phyloP scores from a whole-genome alignment of 2,888 invertebrate species.

The Dione juno region DNA sequence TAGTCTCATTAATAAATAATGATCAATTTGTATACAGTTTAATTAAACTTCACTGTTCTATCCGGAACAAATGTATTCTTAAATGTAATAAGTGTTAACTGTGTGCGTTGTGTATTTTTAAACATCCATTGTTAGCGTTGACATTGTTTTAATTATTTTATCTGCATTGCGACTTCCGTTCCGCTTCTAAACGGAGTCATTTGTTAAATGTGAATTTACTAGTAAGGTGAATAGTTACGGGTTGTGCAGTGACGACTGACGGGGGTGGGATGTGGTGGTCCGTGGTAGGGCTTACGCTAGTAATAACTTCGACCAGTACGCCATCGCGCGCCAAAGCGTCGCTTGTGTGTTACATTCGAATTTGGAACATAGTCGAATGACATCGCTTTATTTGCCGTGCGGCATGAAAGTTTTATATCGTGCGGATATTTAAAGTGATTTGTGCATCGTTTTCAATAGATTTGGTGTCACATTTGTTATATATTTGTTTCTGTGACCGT shows the following conservation, averaged over 20 bases:
- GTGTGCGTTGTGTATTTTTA: background rate
- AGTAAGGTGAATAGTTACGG: background rate
- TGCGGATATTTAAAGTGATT: constrained; percentile 55
- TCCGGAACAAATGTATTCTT: background rate
- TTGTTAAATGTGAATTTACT: background rate
- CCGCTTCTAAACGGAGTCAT: too few species aligned
- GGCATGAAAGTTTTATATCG: constrained; percentile 53
- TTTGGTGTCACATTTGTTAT: constrained; percentile 48
- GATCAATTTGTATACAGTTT: background rate
- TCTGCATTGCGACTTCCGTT: constrained; percentile 5
- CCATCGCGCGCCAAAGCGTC: constrained; percentile 67
- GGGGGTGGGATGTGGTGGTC: constrained; percentile 20
- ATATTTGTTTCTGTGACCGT: constrained; percentile 38
- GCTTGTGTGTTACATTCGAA: constrained; percentile 60
- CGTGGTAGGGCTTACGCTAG: background rate
- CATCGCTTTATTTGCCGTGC: constrained; percentile 54
- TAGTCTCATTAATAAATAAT: too few species aligned
- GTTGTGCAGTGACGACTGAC: constrained; percentile 18
- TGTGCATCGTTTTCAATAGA: constrained; percentile 53
- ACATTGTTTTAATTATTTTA: constrained; percentile 15
- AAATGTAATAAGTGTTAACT: background rate
- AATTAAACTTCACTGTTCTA: background rate
- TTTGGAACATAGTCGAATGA: constrained; percentile 57
- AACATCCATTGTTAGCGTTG: constrained; percentile 6
- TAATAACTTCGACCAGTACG: constrained; percentile 57